phyloP scores from a whole-genome alignment of 2,797 vertebrate species.

The Otolemur crassicaudatus region DNA sequence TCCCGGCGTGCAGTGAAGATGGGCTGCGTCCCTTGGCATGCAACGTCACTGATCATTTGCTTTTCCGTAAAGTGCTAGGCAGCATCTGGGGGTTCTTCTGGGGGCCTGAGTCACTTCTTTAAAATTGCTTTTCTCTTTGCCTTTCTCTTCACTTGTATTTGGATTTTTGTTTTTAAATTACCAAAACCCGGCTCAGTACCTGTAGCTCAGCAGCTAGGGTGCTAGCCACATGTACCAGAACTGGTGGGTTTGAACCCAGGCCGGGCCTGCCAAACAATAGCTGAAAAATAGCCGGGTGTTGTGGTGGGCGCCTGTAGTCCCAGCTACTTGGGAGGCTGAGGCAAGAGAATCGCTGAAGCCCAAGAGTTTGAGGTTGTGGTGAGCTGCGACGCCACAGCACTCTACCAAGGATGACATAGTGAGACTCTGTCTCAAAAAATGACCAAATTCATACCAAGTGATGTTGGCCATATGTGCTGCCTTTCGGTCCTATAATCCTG shows the following conservation, averaged over 20 bases:
- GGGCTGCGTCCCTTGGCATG: background rate
- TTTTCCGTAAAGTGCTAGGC: background rate
- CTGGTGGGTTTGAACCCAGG: no score
- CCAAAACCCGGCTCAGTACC: background rate
- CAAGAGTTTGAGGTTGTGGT: no score
- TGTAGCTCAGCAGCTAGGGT: no score
- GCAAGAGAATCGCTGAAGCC: no score
- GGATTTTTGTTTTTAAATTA: constrained; percentile 25
- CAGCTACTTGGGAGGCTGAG: no score
- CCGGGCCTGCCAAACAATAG: no score
- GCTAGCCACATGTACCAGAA: no score
- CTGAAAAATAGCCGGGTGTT: no score
- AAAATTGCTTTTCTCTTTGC: background rate
- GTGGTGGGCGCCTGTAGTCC: no score
- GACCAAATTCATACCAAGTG: background rate
- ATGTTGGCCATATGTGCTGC: background rate
- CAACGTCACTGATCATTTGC: background rate
- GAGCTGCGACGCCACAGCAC: no score
- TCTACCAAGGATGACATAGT: no score
- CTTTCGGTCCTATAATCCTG: background rate
- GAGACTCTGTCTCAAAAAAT: no score
- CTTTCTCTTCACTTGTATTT: constrained; percentile 28
- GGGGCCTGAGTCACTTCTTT: background rate
- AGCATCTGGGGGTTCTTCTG: background rate
- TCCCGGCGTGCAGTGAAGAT: background rate